These are phyloP conservation scores for Gyps fulvus DNA, from an alignment of 2,113 vertebrate genomes.

Conservation along the genomic window DNA sequence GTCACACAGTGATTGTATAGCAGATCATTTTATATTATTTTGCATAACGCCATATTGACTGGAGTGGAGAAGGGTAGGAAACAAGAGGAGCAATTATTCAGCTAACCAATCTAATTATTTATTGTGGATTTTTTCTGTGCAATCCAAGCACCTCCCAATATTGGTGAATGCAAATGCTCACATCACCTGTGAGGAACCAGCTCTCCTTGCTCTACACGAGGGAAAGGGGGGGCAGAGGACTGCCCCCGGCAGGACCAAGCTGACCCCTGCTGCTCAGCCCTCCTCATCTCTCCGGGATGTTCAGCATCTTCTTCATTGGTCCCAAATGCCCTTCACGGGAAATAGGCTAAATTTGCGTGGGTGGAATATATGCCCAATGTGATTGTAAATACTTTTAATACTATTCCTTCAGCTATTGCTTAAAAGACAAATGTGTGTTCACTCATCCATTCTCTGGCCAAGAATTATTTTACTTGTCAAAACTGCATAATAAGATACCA, in stretches of 20 bases:
- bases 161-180: no score
- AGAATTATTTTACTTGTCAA: not conserved
- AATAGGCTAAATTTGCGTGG: rapidly evolving
- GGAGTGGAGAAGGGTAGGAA: not conserved
- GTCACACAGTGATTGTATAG: rapidly evolving
- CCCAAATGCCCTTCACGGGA: not conserved
- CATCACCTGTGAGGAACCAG: not conserved
- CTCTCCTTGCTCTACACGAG: not conserved
- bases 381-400: no score
- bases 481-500: not conserved
- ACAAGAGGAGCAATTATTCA: not conserved
- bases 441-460: not conserved
- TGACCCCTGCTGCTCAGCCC: not conserved
- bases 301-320: no score
- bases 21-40: rapidly evolving
- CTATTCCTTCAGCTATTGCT: not conserved
- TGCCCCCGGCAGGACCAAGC: not conserved
- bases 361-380: rapidly evolving
- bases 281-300: not conserved
- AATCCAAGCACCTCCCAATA: not conserved
- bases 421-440: not conserved
- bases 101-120: not conserved
- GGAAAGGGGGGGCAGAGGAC: not conserved
- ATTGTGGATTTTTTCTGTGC: not conserved
- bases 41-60: rapidly evolving